Evolutionary conservation across 2,888 invertebrate genomes (phyloP).

Genomic region (Schizotus pectinicornis): DNA sequence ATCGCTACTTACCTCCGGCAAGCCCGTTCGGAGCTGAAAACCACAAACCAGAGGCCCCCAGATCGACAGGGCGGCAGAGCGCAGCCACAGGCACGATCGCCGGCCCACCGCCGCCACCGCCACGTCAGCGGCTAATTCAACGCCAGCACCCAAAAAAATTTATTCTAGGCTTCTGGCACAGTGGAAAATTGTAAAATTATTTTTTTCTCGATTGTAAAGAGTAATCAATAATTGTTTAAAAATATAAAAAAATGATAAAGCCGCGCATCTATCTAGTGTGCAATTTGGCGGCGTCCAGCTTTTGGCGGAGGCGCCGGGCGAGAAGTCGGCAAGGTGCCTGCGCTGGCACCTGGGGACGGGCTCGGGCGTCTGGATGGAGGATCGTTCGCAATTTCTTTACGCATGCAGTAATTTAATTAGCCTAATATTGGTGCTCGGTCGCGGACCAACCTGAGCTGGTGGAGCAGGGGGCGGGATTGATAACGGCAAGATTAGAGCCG

Average conservation of each 20-base stretch:
- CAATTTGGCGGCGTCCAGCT: too few relatives aligned
- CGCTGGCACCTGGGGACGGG: too few relatives aligned
- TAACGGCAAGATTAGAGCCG: conserved; percentile 65
- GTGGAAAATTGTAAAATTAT: too few relatives aligned
- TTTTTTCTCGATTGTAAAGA: too few relatives aligned
- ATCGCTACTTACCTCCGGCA: conserved; percentile 9
- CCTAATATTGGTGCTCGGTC: conserved; percentile 8
- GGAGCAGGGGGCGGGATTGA: conserved; percentile 69
- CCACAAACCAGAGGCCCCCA: conserved; percentile 13
- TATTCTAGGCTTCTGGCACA: too few relatives aligned
- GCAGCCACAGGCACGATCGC: neutral
- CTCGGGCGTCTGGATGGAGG: too few relatives aligned
- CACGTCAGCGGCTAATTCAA: too few relatives aligned
- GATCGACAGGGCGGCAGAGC: conserved; percentile 12
- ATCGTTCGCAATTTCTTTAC: conserved; percentile 3
- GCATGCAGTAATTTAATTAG: conserved; percentile 19
- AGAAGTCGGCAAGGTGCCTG: neutral
- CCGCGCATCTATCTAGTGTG: too few relatives aligned
- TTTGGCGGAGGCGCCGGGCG: conserved; percentile 3
- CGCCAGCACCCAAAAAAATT: too few relatives aligned
- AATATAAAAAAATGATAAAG: too few relatives aligned
- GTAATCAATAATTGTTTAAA: too few relatives aligned
- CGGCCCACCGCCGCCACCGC: too few relatives aligned
- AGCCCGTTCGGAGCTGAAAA: neutral
- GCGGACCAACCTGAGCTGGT: conserved; percentile 72